A percentile compares a stretch with the other conserved stretches of the same genome.
These are phyloP conservation scores for Rhadina sibilatrix DNA, from an alignment of 2,113 vertebrate species.

Conservation along the genomic window DNA sequence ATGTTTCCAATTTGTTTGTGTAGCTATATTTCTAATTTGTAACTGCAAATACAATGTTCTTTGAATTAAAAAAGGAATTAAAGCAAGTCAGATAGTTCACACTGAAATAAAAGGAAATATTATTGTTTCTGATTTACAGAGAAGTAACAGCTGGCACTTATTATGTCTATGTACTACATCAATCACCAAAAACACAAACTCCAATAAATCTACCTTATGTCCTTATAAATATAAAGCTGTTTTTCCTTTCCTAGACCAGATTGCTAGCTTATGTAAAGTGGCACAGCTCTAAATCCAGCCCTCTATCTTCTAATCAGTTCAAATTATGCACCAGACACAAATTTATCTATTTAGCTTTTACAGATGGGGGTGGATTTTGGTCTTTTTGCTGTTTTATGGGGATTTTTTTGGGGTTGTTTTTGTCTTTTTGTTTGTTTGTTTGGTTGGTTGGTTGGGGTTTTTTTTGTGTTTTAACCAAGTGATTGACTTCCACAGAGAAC, in stretches of 20 bases:
- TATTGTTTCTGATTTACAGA: constrained; percentile 25
- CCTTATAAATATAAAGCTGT: constrained; percentile 20
- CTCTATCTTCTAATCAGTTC: not conserved
- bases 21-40: not conserved
- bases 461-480: not conserved
- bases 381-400: not conserved
- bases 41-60: not conserved
- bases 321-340: not conserved
- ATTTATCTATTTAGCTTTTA: not conserved
- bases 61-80: not conserved
- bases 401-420: too few relatives aligned
- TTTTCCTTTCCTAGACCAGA: constrained; percentile 3
- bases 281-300: not conserved
- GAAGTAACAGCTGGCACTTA: constrained; percentile 41
- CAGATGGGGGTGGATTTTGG: not conserved
- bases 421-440: too few relatives aligned
- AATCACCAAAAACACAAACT: constrained; percentile 38
- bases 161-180: constrained; percentile 37
- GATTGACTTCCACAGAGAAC: not conserved
- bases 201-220: constrained; percentile 41
- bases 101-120: constrained; percentile 17
- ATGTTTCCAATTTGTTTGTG: not conserved
- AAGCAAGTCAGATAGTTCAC: not conserved
- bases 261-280: constrained; percentile 8
- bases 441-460: too few relatives aligned